Evolutionary conservation across 2,113 vertebrate species (phyloP).

Genomic region (Scopus umbretta): DNA sequence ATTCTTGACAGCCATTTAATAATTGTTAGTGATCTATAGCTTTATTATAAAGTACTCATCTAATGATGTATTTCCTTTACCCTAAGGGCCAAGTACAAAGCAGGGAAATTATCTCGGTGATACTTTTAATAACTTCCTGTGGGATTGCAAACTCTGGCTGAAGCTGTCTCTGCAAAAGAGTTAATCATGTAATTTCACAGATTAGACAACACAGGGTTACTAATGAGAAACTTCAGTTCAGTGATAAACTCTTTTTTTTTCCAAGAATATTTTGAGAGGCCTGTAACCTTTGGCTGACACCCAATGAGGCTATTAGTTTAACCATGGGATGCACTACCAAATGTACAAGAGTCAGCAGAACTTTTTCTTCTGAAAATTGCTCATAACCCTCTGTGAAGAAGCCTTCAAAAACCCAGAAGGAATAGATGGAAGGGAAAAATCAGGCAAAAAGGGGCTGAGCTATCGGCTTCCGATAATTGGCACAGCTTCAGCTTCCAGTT

Average conservation of each 20-base stretch:
- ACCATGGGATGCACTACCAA: conserved; percentile 78
- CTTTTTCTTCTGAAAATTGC: conserved; percentile 71
- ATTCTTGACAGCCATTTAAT: conserved; percentile 76
- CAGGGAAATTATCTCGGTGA: conserved; percentile 74
- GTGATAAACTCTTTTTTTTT: conserved; percentile 82
- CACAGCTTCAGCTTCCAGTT: conserved; percentile 70
- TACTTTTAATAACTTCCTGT: conserved; percentile 89
- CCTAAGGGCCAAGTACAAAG: conserved; percentile 77
- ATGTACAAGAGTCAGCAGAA: conserved; percentile 80
- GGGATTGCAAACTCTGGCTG: conserved; percentile 72
- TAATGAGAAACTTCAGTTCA: conserved; percentile 83
- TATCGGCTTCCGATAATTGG: conserved; percentile 74
- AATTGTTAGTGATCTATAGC: conserved; percentile 76
- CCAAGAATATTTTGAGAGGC: conserved; percentile 86
- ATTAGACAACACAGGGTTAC: conserved; percentile 85
- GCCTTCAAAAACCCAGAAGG: conserved; percentile 60
- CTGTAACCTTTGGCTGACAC: conserved; percentile 88
- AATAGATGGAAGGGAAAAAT: conserved; percentile 11
- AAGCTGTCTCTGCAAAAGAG: conserved; percentile 76
- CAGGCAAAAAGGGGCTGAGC: conserved; percentile 50
- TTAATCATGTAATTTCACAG: conserved; percentile 84
- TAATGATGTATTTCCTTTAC: conserved; percentile 81
- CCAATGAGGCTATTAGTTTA: conserved; percentile 84
- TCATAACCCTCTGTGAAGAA: conserved; percentile 69
- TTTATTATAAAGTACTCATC: conserved; percentile 77